Evolutionary conservation across 2,888 invertebrate genomes (phyloP).

Genomic region (Hedychridium roseum): DNA sequence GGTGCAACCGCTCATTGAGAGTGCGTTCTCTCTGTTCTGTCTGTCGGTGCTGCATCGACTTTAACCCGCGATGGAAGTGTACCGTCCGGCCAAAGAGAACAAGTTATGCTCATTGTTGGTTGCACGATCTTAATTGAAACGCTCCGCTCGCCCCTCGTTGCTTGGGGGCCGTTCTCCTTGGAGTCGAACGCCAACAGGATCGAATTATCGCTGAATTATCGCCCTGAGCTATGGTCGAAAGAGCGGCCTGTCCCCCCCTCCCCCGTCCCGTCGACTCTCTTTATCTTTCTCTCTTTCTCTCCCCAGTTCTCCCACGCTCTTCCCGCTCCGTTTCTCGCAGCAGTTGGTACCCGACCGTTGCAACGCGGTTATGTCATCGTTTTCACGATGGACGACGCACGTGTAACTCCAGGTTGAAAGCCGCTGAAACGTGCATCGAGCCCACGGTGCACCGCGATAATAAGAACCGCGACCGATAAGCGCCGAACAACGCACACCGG

Average conservation of each 20-base stretch:
- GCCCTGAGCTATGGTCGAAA: too few relatives aligned
- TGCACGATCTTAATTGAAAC: slow-evolving; percentile 20
- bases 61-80: not conserved
- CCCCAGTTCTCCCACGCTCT: too few relatives aligned
- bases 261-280: too few relatives aligned
- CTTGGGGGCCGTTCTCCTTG: not conserved
- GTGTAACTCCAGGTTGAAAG: slow-evolving; percentile 1
- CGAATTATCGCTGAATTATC: slow-evolving; percentile 26
- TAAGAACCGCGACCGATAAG: slow-evolving; percentile 11
- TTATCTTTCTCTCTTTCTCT: too few relatives aligned
- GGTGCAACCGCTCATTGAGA: not conserved
- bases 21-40: too few relatives aligned
- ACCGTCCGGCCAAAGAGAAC: slow-evolving; percentile 3
- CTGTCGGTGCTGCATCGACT: not conserved
- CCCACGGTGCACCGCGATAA: slow-evolving; percentile 5
- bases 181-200: slow-evolving; percentile 11
- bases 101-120: slow-evolving; percentile 16
- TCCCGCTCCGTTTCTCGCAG: too few relatives aligned
- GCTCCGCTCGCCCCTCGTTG: not conserved
- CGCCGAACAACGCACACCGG: not conserved
- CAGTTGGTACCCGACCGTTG: too few relatives aligned
- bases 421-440: not conserved
- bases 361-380: slow-evolving; percentile 24
- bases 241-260: too few relatives aligned
- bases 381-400: slow-evolving; percentile 18